A percentile compares a stretch with the other conserved stretches of the same genome.
Conservation (phyloP, 2,888 invertebrate genomes). For the Cheilosia urbana region DNA sequence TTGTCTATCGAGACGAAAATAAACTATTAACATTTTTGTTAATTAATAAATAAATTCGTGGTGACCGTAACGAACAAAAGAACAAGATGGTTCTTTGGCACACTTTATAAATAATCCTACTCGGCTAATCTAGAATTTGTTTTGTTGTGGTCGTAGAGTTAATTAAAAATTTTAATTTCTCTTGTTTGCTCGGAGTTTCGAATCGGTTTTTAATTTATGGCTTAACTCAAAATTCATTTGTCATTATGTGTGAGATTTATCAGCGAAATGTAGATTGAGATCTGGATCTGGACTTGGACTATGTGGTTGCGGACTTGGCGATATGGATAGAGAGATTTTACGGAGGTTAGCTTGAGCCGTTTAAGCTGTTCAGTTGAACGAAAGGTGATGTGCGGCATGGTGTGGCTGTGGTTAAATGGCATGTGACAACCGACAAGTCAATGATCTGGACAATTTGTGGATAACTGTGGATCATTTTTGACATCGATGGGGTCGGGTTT, state of each 20-base stretch:
- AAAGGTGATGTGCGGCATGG: no score
- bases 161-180: conserved; percentile 49
- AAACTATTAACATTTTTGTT: conserved; percentile 17
- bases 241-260: conserved; percentile 12
- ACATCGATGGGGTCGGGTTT: no score
- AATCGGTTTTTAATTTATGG: background rate
- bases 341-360: background rate
- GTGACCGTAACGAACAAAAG: background rate
- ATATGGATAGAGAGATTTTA: background rate
- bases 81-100: conserved; percentile 36
- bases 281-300: background rate
- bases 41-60: conserved; percentile 33
- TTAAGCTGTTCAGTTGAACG: background rate
- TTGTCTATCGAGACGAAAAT: background rate
- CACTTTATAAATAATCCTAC: conserved; percentile 62
- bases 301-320: background rate
- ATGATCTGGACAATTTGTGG: no score
- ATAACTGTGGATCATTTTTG: no score
- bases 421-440: no score
- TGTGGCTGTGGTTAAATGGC: no score
- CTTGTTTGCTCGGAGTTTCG: background rate
- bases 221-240: background rate
- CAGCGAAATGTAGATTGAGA: conserved; percentile 2
- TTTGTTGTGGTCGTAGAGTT: background rate
- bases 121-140: conserved; percentile 49